Evolutionary conservation across 30 jellyfish, hydroid and myxozoan genomes (phyloP).

Genomic region (Cassiopea xamachana): DNA sequence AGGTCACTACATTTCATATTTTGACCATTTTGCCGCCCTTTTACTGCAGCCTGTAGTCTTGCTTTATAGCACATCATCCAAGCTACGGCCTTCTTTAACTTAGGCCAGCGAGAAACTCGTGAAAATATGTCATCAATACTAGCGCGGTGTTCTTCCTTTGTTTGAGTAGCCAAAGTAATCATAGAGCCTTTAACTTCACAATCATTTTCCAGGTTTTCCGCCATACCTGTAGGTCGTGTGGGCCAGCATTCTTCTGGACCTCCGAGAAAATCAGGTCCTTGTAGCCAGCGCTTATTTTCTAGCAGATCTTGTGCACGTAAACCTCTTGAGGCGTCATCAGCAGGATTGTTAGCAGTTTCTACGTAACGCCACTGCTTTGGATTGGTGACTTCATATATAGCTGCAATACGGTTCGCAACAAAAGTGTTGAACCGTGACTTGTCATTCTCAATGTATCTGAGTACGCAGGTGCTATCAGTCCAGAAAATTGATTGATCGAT

Average conservation of each 20-base stretch:
- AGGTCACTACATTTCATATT: background rate
- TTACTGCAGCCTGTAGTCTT: slow-evolving; percentile 28
- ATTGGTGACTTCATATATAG: slow-evolving; percentile 31
- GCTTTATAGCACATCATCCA: slow-evolving; percentile 67
- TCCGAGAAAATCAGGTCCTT: slow-evolving; percentile 59
- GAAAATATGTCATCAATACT: background rate
- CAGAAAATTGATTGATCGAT: slow-evolving; percentile 35
- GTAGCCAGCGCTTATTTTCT: slow-evolving; percentile 29
- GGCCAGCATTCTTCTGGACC: slow-evolving; percentile 18
- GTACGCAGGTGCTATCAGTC: slow-evolving; percentile 70
- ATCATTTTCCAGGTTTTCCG: slow-evolving; percentile 42
- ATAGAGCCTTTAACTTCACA: slow-evolving; percentile 36
- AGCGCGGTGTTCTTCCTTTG: background rate
- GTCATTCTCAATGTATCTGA: slow-evolving; percentile 57
- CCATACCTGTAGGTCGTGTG: background rate
- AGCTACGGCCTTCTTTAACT: slow-evolving; percentile 52
- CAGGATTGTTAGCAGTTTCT: slow-evolving; percentile 42
- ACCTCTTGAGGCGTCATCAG: slow-evolving; percentile 75
- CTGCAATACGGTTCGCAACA: slow-evolving; percentile 58
- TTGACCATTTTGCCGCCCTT: background rate
- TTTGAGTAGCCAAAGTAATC: background rate
- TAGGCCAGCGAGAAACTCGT: slow-evolving; percentile 35
- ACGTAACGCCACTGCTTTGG: slow-evolving; percentile 58
- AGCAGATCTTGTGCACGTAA: slow-evolving; percentile 15
- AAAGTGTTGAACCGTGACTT: slow-evolving; percentile 58